Evolutionary conservation across 2,888 invertebrate genomes (phyloP).

Genomic region (Nineta flava): DNA sequence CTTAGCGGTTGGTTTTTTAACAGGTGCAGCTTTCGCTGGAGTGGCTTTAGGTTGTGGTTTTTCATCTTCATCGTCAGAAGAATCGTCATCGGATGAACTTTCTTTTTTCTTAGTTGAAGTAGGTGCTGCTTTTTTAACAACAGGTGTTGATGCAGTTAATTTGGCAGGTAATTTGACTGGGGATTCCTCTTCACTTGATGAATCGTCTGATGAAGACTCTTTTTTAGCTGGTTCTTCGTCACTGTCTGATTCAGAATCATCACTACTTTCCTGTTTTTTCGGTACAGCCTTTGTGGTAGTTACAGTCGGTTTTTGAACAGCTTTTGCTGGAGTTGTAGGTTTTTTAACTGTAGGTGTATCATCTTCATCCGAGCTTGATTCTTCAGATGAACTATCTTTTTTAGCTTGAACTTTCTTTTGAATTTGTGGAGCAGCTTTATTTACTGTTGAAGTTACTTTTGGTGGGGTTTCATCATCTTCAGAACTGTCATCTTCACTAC

Average conservation of each 20-base stretch:
- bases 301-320: conserved; percentile 7
- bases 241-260: conserved; percentile 24
- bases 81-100: conserved; percentile 20
- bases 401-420: conserved; percentile 7
- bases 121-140: conserved; percentile 10
- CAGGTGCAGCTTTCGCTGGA: conserved; percentile 14
- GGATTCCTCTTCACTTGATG: conserved; percentile 22
- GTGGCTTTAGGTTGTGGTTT: conserved; percentile 15
- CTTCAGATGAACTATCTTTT: conserved; percentile 10
- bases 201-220: conserved; percentile 28
- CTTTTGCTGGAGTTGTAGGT: conserved; percentile 12
- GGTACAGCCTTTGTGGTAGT: conserved; percentile 8
- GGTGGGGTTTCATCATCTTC: conserved; percentile 28
- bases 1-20: conserved; percentile 14
- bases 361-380: conserved; percentile 17
- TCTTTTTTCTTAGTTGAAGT: conserved; percentile 17
- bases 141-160: conserved; percentile 11
- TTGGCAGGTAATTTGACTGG: conserved; percentile 15
- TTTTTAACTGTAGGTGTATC: conserved; percentile 13
- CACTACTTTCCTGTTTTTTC: conserved; percentile 22
- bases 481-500: conserved; percentile 23
- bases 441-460: conserved; percentile 9
- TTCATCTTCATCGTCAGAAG: conserved; percentile 16
- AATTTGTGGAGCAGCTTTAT: conserved; percentile 7
- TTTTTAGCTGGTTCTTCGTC: conserved; percentile 13